Percentiles rank a stretch among this genome's conserved stretches.
These are phyloP conservation scores for Aeoliscus strigatus DNA, from an alignment of 2,797 vertebrate genomes.

Conservation along the genomic window DNA sequence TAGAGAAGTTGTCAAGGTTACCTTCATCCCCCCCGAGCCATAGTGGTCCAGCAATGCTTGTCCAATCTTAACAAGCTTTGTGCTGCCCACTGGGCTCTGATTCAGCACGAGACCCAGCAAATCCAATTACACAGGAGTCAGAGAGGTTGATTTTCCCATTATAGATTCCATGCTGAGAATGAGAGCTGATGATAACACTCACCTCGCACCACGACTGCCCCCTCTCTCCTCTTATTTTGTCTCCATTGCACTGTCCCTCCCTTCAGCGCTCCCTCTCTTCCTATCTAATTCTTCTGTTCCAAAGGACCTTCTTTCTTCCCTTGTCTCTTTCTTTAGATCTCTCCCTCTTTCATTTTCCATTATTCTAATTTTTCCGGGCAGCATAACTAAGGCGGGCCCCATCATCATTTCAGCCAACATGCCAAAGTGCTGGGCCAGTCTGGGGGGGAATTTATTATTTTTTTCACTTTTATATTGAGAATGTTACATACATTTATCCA, in stretches of 20 bases:
- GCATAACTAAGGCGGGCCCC: constrained; percentile 49
- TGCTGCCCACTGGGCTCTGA: constrained; percentile 80
- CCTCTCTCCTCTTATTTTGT: constrained; percentile 46
- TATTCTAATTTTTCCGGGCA: constrained; percentile 61
- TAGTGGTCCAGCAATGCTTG: constrained; percentile 75
- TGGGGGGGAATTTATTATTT: constrained; percentile 33
- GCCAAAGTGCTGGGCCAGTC: constrained; percentile 39
- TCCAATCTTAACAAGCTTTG: constrained; percentile 86
- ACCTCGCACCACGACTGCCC: constrained; percentile 68
- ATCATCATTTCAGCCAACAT: constrained; percentile 57
- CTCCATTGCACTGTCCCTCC: constrained; percentile 53
- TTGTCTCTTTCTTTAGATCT: constrained; percentile 50
- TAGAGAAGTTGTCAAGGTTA: constrained; percentile 75
- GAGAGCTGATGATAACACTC: constrained; percentile 75
- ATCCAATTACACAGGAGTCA: constrained; percentile 85
- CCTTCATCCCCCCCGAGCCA: constrained; percentile 55
- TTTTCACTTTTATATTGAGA: constrained; percentile 9
- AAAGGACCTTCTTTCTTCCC: constrained; percentile 50
- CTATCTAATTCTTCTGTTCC: constrained; percentile 60
- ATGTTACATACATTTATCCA: constrained; percentile 8
- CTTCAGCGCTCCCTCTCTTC: constrained; percentile 59
- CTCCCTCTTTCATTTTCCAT: constrained; percentile 59
- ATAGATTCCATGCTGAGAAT: constrained; percentile 77
- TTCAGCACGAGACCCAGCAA: constrained; percentile 83
- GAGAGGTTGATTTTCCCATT: constrained; percentile 84